Evolutionary conservation across 2,113 vertebrate genomes (phyloP), one percentile per base, ranked within the genome.

Genomic region (Menidia beryllina): DNA sequence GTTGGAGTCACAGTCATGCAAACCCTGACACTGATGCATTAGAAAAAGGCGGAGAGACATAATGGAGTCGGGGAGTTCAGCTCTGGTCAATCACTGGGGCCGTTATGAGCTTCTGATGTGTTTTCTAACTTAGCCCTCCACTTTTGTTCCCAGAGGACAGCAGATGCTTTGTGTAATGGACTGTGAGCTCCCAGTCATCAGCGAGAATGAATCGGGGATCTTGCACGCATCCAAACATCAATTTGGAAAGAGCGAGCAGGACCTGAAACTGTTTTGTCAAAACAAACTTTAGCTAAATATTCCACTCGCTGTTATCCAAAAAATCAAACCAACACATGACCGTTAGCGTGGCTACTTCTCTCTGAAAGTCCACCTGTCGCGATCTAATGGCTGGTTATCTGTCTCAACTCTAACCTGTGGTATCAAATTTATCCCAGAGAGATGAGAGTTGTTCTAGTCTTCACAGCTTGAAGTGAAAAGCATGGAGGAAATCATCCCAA

Each of bases 141-240:
- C 72, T 88, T 84, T 86, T 71, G 81, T 85, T 86, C 83, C 83
- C 67, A 79, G 65, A 58, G 51, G 65, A 72, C 48, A 51, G 12
- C 27, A 48, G 71, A 69, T 71, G 55, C 60, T 68, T 53, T 41
- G 53, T 77, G 71, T 52, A 70, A 25, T 43, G 59, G 68, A 55
- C 69, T 51, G 38, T 47, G 30, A 19, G 69, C 36, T 77, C 52
- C 64, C 43, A 71, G 25, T 70, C 72, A 80, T 57, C 14, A 17
- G 25, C 48, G 9, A 53, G 45, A 66, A 64, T n/a, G 30, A 49
- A 41, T 54, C 24, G 30, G 39, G 43, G 43, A 52, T 57, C 68
- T 27, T 49, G 61, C 60, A 67, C 61, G 24, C 56, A 41, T 43
- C 61, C 26, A 21, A 25, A 56, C 12, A 2, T 19, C 23, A 59